A percentile compares a stretch with the other conserved stretches of the same genome.
These are phyloP conservation scores for Lophura nycthemera DNA, from an alignment of 2,113 vertebrate species.

Conservation along the genomic window DNA sequence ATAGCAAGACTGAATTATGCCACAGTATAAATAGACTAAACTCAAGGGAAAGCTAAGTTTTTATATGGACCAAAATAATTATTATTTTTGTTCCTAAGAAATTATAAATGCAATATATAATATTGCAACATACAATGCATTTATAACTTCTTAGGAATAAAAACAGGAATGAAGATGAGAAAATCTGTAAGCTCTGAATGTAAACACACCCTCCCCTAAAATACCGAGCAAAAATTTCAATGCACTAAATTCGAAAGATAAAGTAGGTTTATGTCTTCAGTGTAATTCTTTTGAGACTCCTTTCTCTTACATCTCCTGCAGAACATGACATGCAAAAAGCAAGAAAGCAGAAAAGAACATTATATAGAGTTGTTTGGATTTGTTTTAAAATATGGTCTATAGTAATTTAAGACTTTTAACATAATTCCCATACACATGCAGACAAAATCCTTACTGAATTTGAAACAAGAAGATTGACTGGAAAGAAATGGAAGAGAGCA, in stretches of 20 bases:
- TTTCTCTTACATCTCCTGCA: neutral
- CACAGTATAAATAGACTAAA: neutral
- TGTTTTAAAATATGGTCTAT: neutral
- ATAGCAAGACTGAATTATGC: neutral
- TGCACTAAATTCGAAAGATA: neutral
- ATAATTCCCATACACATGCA: accelerated
- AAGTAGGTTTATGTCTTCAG: neutral
- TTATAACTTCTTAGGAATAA: neutral
- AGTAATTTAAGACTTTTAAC: neutral
- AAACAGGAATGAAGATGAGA: neutral
- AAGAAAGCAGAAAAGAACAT: neutral
- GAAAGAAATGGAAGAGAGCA: neutral
- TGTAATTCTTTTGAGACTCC: neutral
- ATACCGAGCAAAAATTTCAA: neutral
- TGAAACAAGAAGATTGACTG: neutral
- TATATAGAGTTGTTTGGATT: accelerated
- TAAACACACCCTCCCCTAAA: neutral
- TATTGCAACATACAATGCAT: no score
- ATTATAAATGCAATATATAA: neutral
- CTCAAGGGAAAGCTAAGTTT: neutral
- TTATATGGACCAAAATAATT: neutral
- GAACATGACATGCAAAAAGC: neutral
- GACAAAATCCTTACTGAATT: neutral
- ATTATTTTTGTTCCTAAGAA: neutral
- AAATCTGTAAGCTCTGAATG: neutral